These are phyloP conservation scores for Hyppa rectilinea DNA, from an alignment of 2,888 invertebrate genomes.

Conservation along the genomic window DNA sequence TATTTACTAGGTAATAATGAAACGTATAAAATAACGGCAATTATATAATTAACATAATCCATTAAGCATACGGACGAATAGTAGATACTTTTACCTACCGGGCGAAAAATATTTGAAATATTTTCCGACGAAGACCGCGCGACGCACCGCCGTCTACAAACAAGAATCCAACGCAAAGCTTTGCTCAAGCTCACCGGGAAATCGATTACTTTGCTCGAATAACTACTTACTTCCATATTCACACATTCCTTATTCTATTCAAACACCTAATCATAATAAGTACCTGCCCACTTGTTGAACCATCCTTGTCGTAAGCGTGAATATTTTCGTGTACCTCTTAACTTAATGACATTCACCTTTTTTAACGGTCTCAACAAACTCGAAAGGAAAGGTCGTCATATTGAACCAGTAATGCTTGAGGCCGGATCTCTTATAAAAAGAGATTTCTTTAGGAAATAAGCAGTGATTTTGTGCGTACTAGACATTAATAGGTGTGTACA, in stretches of 20 bases:
- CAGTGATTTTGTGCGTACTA: neutral
- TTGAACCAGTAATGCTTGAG: neutral
- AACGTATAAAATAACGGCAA: neutral
- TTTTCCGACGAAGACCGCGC: conserved; percentile 4
- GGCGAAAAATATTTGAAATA: conserved; percentile 13
- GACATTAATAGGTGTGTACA: neutral
- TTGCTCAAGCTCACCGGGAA: conserved; percentile 26
- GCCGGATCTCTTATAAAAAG: neutral
- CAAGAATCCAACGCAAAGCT: conserved; percentile 24
- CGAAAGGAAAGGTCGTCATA: conserved; percentile 1
- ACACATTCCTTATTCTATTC: conserved; percentile 46
- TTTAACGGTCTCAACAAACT: conserved; percentile 23
- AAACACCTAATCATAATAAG: conserved; percentile 62
- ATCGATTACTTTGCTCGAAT: conserved; percentile 41
- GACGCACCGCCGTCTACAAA: conserved; percentile 1
- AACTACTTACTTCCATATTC: conserved; percentile 32
- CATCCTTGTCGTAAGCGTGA: conserved; percentile 35
- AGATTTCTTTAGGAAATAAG: conserved; percentile 10
- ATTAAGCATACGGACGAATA: conserved; percentile 17
- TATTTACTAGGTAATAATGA: conserved; percentile 5
- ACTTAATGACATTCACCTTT: conserved; percentile 45
- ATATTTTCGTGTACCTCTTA: conserved; percentile 48
- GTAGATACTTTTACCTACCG: neutral
- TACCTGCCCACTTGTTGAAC: conserved; percentile 58
- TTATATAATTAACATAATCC: conserved; percentile 10